Evolutionary conservation across 2,888 invertebrate genomes (phyloP), one percentile per base, ranked within the genome.

Genomic region (Alitta virens): DNA sequence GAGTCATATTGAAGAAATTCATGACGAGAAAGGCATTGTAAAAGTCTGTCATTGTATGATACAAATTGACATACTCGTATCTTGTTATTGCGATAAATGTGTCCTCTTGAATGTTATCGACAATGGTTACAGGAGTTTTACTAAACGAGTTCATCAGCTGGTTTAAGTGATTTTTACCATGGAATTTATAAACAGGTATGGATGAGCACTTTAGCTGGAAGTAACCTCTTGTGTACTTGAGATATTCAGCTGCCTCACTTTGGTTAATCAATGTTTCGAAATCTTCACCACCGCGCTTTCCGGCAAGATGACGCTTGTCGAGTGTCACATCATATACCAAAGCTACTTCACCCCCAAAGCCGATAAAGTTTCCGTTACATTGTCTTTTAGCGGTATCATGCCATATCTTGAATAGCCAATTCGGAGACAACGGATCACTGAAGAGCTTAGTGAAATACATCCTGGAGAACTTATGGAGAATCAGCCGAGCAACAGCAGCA

Each of bases 1-100:
- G 62, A 1, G 68, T 67, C 27, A 55, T 49, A 42, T 69, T 69
- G 62, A 71, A 68, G 56, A 65, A 71, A 40, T 66, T 54, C 64
- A 68, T 68, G 21, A 71, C 18, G 16, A 69, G 50, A 52, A 69
- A 71, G n/a, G 67, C 66, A 24, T 69, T 69, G 60, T 71, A 71
- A 61, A 66, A 65, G 61, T 71, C 71, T 0, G 71, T 65, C 63
- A 62, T 62, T 0, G 64, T 62, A 23, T 61, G 61, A 24, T 64
- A 64, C 21, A 64, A 26, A 18, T 64, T 64, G 12, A 38, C 62
- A 46, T 64, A 64, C 33, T 62, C 64, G 16, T 55, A 61, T 12
- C 64, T 51, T 2, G 53, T 58, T 16, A 70, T 51, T 2, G 64
- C 66, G 12, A 68, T 65, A 18, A 64, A 63, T 51, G 60, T 43